These are phyloP conservation scores for Sarcophaga rosellei DNA, from an alignment of 2,888 invertebrate species.

Conservation along the genomic window DNA sequence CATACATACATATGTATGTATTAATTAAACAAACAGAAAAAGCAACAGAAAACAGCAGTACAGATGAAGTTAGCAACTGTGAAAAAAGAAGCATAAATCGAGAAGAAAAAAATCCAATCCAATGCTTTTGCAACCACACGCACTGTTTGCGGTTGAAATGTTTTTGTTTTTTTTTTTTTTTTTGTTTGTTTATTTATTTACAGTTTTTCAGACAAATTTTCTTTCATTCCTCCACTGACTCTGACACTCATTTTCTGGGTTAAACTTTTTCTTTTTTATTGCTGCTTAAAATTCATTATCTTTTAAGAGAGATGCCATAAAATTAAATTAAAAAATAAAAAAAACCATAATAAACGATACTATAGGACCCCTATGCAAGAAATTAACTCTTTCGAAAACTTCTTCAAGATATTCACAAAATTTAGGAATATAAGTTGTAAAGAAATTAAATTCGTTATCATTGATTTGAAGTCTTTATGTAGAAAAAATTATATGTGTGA, in stretches of 20 bases:
- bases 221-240: slow-evolving; percentile 47
- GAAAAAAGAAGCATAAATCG: not conserved
- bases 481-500: too few species aligned
- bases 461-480: too few species aligned
- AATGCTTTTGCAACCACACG: slow-evolving; percentile 75
- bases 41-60: slow-evolving; percentile 70
- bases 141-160: slow-evolving; percentile 70
- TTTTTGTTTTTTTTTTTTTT: slow-evolving; percentile 8
- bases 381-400: too few species aligned
- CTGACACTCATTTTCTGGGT: slow-evolving; percentile 59
- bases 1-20: not conserved
- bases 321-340: too few species aligned
- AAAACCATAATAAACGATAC: too few species aligned
- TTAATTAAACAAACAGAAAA: slow-evolving; percentile 73
- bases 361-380: too few species aligned
- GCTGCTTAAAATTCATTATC: not conserved
- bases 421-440: too few species aligned
- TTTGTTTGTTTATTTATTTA: not conserved
- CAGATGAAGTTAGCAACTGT: not conserved
- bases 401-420: too few species aligned
- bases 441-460: too few species aligned
- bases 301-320: not conserved
- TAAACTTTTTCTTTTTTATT: slow-evolving; percentile 57
- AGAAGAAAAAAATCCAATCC: slow-evolving; percentile 13
- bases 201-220: slow-evolving; percentile 34